A percentile compares a stretch with the other conserved stretches of the same genome.
Evolutionary conservation across 2,113 vertebrate species (phyloP).

Genomic region (Heliornis fulica): DNA sequence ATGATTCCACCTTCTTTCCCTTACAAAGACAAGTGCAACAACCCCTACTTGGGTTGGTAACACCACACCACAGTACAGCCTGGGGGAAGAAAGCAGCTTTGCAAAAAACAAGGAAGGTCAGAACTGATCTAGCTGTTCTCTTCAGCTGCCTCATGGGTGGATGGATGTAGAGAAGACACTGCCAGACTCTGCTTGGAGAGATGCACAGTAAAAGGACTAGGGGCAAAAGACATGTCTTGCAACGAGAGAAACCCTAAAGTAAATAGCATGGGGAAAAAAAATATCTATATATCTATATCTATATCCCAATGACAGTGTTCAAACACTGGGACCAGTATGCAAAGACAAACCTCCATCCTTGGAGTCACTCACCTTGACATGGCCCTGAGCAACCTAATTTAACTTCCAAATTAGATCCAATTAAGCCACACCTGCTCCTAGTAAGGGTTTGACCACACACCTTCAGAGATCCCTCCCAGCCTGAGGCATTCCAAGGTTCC

Average conservation of each 20-base stretch:
- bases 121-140: background rate
- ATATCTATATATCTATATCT: too few species aligned
- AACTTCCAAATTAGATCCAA: background rate
- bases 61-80: rapidly evolving
- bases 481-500: background rate
- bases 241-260: background rate
- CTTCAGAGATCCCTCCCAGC: background rate
- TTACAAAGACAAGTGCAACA: background rate
- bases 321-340: background rate
- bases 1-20: background rate
- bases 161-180: background rate
- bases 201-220: background rate
- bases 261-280: background rate
- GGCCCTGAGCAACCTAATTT: background rate
- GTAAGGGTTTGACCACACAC: background rate
- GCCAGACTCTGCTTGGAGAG: background rate
- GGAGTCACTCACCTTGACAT: background rate
- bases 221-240: background rate
- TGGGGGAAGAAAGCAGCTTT: background rate
- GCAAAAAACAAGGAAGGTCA: background rate
- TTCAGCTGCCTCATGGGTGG: background rate
- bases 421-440: background rate
- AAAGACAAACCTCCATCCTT: background rate
- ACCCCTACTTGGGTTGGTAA: background rate
- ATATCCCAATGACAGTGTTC: background rate